Percentiles rank a stretch among this genome's conserved stretches.
Evolutionary conservation across 2,888 invertebrate species (phyloP).

Genomic region (Dioctria rufipes): DNA sequence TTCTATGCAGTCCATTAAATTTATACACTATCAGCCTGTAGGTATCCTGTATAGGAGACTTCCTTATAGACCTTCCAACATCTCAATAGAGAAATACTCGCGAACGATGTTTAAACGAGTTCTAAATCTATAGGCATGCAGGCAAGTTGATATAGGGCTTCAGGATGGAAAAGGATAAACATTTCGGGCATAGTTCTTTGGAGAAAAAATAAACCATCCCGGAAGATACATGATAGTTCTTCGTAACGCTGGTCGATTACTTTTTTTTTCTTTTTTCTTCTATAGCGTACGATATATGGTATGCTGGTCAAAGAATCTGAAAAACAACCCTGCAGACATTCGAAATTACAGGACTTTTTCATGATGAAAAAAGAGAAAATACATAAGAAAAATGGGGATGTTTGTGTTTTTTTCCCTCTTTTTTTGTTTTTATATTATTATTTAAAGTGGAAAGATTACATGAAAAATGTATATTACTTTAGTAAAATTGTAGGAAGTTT

Average conservation of each 20-base stretch:
- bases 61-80: slow-evolving; percentile 15
- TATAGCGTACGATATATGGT: background rate
- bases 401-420: background rate
- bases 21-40: slow-evolving; percentile 38
- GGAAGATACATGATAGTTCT: slow-evolving; percentile 31
- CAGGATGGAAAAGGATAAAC: background rate
- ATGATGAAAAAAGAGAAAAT: background rate
- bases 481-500: too few relatives aligned
- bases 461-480: too few relatives aligned
- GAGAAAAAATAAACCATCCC: slow-evolving; percentile 1
- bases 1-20: slow-evolving; percentile 36
- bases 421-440: background rate
- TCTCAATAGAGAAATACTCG: slow-evolving; percentile 7
- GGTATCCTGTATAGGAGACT: slow-evolving; percentile 1
- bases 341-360: slow-evolving; percentile 24
- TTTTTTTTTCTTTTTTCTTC: background rate
- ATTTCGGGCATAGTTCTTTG: slow-evolving; percentile 10
- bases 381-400: background rate
- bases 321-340: background rate
- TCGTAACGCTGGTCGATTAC: background rate
- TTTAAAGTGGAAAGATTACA: too few relatives aligned
- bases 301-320: slow-evolving; percentile 21
- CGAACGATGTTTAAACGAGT: background rate
- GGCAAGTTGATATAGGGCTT: background rate
- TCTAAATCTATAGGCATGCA: slow-evolving; percentile 1